phyloP scores from a whole-genome alignment of 2,113 vertebrate genomes.

The Halichoerus grypus region DNA sequence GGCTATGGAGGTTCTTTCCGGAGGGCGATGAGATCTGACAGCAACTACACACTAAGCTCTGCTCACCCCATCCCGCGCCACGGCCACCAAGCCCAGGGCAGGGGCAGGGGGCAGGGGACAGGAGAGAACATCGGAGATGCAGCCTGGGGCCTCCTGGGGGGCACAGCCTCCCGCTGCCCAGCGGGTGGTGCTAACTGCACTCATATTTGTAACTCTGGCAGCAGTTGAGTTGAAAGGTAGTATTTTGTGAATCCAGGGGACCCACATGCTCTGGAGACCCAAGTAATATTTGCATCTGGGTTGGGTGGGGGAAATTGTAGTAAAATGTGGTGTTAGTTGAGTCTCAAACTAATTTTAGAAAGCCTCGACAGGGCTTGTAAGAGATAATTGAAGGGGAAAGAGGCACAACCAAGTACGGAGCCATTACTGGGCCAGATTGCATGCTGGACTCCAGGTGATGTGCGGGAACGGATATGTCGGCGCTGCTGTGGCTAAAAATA shows the following conservation, averaged over 20 bases:
- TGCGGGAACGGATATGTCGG: not conserved
- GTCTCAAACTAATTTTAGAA: constrained; percentile 47
- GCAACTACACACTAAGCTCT: not conserved
- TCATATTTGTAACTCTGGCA: not conserved
- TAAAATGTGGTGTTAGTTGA: not conserved
- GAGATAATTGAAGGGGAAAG: constrained; percentile 9
- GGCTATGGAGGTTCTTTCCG: not conserved
- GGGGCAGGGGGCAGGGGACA: not conserved
- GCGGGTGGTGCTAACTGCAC: not conserved
- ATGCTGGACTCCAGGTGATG: not conserved
- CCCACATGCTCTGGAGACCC: not conserved
- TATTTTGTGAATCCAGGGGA: constrained; percentile 26
- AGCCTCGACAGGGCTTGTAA: not conserved
- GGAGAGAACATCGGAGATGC: not conserved
- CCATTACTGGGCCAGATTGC: not conserved
- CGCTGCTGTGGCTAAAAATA: not conserved
- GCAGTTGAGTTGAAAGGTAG: constrained; percentile 20
- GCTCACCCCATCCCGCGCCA: not conserved
- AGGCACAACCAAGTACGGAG: not conserved
- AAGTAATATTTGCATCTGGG: constrained; percentile 23
- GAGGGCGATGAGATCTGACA: not conserved
- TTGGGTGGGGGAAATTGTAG: not conserved
- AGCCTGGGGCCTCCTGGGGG: not conserved
- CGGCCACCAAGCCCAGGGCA: not conserved
- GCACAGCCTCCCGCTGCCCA: not conserved